phyloP scores from a whole-genome alignment of 2,113 vertebrate genomes.

The Tor tambroides region DNA sequence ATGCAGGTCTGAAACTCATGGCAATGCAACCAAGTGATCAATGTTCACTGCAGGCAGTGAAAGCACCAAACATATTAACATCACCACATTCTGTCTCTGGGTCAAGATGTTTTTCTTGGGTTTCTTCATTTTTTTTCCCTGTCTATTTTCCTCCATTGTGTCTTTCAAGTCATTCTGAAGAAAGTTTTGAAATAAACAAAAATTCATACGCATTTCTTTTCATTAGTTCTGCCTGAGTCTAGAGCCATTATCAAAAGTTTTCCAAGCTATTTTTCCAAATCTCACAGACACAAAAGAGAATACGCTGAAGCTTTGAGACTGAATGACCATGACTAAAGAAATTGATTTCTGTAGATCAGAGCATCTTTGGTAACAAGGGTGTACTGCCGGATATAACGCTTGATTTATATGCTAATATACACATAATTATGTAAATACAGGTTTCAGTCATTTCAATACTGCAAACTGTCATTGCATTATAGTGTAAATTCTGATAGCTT shows the following conservation, averaged over 20 bases:
- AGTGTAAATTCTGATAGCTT: slow-evolving; percentile 59
- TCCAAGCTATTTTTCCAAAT: slow-evolving; percentile 12
- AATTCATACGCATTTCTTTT: not conserved
- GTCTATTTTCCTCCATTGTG: not conserved
- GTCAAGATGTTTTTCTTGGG: not conserved
- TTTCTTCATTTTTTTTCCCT: not conserved
- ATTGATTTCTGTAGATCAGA: slow-evolving; percentile 73
- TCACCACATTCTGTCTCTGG: not conserved
- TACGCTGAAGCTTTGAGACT: slow-evolving; percentile 56
- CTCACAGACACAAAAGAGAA: slow-evolving; percentile 59
- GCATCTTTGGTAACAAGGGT: slow-evolving; percentile 58
- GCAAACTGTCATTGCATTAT: slow-evolving; percentile 62
- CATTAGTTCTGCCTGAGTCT: not conserved
- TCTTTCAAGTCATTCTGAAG: no score
- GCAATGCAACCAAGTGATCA: not conserved
- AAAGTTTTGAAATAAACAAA: not conserved
- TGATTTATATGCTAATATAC: slow-evolving; percentile 74
- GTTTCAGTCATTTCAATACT: slow-evolving; percentile 63
- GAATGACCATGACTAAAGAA: slow-evolving; percentile 69
- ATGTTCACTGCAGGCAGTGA: not conserved
- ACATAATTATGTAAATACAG: slow-evolving; percentile 73
- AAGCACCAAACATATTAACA: not conserved
- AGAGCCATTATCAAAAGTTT: not conserved
- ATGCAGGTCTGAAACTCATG: not conserved
- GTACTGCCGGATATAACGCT: slow-evolving; percentile 69